A percentile compares a stretch with the other conserved stretches of the same genome.
These are phyloP conservation scores for Rhabdomys dilectus DNA, from an alignment of 2,113 vertebrate genomes.

Conservation along the genomic window DNA sequence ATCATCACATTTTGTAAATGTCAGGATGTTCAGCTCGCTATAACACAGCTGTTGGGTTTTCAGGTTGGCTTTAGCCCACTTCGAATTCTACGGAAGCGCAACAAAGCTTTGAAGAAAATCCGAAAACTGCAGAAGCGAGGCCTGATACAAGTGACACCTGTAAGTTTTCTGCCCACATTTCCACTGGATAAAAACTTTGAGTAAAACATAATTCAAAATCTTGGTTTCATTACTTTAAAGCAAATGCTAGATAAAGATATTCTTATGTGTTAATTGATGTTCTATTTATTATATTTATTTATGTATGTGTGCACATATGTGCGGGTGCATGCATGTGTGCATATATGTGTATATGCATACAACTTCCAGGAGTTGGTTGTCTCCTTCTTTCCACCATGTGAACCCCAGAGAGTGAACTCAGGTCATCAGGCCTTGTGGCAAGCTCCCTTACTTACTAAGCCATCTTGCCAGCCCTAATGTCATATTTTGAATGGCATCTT, in stretches of 20 bases:
- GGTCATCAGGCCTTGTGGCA: neutral
- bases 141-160: slow-evolving; percentile 90
- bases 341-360: neutral
- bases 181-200: neutral
- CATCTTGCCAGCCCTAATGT: neutral
- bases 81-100: slow-evolving; percentile 94
- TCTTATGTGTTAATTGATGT: neutral
- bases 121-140: slow-evolving; percentile 92
- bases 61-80: slow-evolving; percentile 95
- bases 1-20: neutral
- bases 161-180: slow-evolving; percentile 73
- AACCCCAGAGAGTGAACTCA: neutral
- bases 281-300: neutral
- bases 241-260: neutral
- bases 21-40: neutral
- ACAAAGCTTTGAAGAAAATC: slow-evolving; percentile 95
- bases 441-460: neutral
- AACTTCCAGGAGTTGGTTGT: neutral
- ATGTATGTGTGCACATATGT: neutral
- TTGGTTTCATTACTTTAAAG: slow-evolving; percentile 1
- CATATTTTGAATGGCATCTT: neutral
- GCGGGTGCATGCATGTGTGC: neutral
- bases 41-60: slow-evolving; percentile 65
- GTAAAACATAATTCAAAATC: neutral
- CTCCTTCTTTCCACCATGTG: neutral